These are phyloP conservation scores for Australoheros facetus DNA, from an alignment of 2,797 vertebrate species.

Conservation along the genomic window DNA sequence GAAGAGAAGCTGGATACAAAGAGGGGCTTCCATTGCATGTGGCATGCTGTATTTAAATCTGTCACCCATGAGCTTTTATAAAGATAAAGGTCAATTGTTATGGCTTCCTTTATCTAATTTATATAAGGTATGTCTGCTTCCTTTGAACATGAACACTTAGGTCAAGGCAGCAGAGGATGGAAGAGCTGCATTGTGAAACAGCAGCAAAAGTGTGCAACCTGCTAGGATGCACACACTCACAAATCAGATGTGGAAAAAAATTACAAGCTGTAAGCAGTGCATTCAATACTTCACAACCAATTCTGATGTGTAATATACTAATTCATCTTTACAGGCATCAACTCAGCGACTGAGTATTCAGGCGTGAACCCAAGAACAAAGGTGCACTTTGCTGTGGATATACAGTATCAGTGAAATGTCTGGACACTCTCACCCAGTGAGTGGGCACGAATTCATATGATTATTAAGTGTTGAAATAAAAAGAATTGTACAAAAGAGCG, in stretches of 20 bases:
- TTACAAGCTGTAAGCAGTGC: accelerated
- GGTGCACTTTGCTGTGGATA: background rate
- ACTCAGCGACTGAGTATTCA: background rate
- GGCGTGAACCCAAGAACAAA: background rate
- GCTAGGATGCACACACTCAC: background rate
- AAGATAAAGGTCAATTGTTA: conserved; percentile 10
- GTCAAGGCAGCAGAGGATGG: conserved; percentile 29
- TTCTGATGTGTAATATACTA: background rate
- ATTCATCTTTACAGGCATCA: background rate
- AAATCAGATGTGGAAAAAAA: background rate
- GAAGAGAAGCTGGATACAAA: conserved; percentile 23
- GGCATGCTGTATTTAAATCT: conserved; percentile 27
- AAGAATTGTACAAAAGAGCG: no score
- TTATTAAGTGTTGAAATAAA: no score
- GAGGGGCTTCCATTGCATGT: conserved; percentile 30
- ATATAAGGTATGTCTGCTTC: conserved; percentile 15
- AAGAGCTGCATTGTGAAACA: background rate
- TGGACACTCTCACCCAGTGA: background rate
- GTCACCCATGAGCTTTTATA: conserved; percentile 38
- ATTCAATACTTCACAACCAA: background rate
- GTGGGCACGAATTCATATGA: no score
- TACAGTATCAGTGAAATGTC: background rate
- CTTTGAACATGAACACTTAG: conserved; percentile 25
- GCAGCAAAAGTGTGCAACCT: background rate
- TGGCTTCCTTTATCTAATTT: conserved; percentile 28